Evolutionary conservation across 2,888 invertebrate genomes (phyloP).

Genomic region (Cheilosia vernalis): DNA sequence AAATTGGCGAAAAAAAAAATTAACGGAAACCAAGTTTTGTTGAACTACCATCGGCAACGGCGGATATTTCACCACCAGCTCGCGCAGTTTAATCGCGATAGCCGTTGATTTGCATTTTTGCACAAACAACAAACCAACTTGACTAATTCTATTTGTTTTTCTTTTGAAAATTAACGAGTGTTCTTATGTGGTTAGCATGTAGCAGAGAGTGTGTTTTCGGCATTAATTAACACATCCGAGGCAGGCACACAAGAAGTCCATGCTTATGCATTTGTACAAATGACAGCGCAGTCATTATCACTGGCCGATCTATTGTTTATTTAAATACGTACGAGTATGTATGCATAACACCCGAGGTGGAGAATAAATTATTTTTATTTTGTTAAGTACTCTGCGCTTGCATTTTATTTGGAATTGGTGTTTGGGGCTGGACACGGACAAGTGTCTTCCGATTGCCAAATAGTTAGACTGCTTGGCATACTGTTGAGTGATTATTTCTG

Average conservation of each 20-base stretch:
- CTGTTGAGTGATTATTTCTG: constrained; percentile 31
- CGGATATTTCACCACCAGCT: constrained; percentile 52
- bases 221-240: constrained; percentile 61
- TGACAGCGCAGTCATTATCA: constrained; percentile 41
- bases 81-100: constrained; percentile 32
- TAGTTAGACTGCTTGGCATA: constrained; percentile 1
- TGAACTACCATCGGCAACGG: constrained; percentile 19
- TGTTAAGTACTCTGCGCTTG: constrained; percentile 25
- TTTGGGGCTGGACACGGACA: constrained; percentile 14
- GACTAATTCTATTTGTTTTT: constrained; percentile 45
- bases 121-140: constrained; percentile 11
- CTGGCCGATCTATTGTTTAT: constrained; percentile 56
- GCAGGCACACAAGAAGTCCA: constrained; percentile 24
- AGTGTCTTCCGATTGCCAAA: constrained; percentile 61
- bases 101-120: constrained; percentile 46
- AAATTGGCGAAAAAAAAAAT: not conserved
- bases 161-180: constrained; percentile 25
- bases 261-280: constrained; percentile 40
- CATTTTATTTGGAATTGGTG: constrained; percentile 34
- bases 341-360: not conserved
- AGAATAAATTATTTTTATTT: constrained; percentile 25
- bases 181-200: constrained; percentile 11
- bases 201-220: constrained; percentile 33
- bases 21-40: not conserved
- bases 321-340: constrained; percentile 15